phyloP scores from a whole-genome alignment of 1,140 invertebrate genomes.

The Brachionus calyciflorus region DNA sequence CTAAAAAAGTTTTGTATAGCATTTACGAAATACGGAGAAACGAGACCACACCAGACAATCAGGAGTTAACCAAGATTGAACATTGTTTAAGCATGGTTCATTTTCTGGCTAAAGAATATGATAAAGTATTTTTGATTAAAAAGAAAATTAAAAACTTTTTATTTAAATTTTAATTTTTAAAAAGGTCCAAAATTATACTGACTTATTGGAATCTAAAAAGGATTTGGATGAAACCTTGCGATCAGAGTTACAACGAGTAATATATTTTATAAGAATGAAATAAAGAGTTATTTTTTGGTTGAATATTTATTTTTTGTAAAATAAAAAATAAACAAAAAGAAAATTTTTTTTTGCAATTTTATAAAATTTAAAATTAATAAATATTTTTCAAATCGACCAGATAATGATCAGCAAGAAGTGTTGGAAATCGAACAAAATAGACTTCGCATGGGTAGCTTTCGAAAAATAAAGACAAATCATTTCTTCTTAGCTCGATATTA shows the following conservation, averaged over 20 bases:
- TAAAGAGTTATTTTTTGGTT: too few relatives aligned
- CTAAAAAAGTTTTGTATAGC: conserved; percentile 35
- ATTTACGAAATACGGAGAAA: conserved; percentile 43
- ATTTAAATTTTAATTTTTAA: neutral
- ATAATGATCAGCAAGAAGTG: too few relatives aligned
- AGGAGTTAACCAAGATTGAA: conserved; percentile 34
- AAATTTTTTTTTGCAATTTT: too few relatives aligned
- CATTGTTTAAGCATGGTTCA: conserved; percentile 42
- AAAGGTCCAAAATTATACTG: conserved; percentile 25
- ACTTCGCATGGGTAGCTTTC: too few relatives aligned
- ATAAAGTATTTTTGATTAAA: neutral
- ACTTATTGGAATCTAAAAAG: conserved; percentile 5
- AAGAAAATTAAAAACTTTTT: neutral
- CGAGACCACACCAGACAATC: neutral
- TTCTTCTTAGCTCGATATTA: too few relatives aligned
- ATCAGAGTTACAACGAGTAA: neutral
- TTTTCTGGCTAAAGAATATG: conserved; percentile 36
- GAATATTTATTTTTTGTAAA: too few relatives aligned
- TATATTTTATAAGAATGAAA: conserved; percentile 3
- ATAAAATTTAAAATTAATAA: too few relatives aligned
- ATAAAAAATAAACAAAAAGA: too few relatives aligned
- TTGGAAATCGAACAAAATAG: too few relatives aligned
- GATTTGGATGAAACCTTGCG: neutral
- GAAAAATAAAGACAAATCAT: too few relatives aligned
- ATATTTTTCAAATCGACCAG: too few relatives aligned